A percentile compares a stretch with the other conserved stretches of the same genome.
phyloP scores from a whole-genome alignment of 2,113 vertebrate genomes.

The Verasper variegatus region DNA sequence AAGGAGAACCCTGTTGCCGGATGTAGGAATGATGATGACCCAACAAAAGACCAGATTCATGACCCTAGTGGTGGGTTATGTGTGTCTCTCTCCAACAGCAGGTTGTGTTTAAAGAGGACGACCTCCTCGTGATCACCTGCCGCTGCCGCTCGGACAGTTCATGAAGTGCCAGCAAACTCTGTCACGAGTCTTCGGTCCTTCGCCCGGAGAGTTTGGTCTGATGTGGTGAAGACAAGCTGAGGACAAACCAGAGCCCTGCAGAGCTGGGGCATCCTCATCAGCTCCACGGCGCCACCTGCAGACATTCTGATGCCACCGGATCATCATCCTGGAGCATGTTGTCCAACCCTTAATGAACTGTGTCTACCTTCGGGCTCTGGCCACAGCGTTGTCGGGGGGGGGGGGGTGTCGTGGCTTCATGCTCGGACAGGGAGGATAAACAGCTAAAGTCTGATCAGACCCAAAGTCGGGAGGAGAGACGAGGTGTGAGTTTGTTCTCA shows the following conservation, averaged over 20 bases:
- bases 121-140: constrained; percentile 6
- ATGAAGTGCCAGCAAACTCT: not conserved
- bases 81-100: constrained; percentile 6
- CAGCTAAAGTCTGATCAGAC: constrained; percentile 9
- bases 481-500: constrained; percentile 27
- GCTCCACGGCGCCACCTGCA: not conserved
- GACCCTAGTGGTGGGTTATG: constrained; percentile 5
- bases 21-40: constrained; percentile 1
- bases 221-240: constrained; percentile 27
- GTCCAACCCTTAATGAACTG: too few relatives aligned
- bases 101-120: not conserved
- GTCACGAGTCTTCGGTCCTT: constrained; percentile 40
- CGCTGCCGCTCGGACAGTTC: constrained; percentile 12
- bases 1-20: constrained; percentile 62
- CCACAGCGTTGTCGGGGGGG: constrained; percentile 12
- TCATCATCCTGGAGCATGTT: not conserved
- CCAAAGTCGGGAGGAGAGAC: not conserved
- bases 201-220: constrained; percentile 20
- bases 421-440: constrained; percentile 49
- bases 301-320: constrained; percentile 2
- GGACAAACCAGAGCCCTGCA: constrained; percentile 27
- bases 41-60: constrained; percentile 19
- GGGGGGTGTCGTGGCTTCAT: constrained; percentile 59
- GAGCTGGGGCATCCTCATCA: constrained; percentile 1
- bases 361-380: constrained; percentile 9